These are phyloP conservation scores for Lophura nycthemera DNA, from an alignment of 2,113 vertebrate species.

Conservation along the genomic window DNA sequence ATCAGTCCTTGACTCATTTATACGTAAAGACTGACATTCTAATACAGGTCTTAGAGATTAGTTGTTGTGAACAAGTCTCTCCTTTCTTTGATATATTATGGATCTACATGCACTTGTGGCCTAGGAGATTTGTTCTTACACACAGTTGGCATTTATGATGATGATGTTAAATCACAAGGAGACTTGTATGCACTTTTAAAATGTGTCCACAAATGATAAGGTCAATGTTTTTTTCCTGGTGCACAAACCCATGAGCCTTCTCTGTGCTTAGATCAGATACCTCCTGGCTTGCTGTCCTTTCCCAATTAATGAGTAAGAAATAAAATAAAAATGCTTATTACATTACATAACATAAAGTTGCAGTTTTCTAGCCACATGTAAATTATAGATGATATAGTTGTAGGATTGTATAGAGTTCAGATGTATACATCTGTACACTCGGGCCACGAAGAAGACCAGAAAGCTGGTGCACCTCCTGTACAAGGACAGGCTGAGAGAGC, in stretches of 20 bases:
- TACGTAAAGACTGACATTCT: neutral
- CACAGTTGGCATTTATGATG: neutral
- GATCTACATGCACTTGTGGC: neutral
- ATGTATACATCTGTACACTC: neutral
- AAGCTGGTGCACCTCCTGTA: no score
- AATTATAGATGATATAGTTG: neutral
- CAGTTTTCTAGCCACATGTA: neutral
- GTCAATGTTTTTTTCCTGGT: neutral
- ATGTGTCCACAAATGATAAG: neutral
- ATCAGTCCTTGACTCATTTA: neutral
- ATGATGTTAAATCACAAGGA: neutral
- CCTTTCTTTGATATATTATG: neutral
- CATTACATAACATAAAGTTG: neutral
- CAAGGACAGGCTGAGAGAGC: no score
- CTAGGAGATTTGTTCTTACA: neutral
- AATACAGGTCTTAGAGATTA: neutral
- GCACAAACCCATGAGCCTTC: neutral
- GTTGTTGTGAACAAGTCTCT: fast-evolving
- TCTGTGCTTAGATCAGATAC: neutral
- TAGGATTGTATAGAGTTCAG: neutral
- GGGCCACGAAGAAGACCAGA: no score
- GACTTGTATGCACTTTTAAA: neutral
- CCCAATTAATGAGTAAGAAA: neutral
- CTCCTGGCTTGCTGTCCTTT: neutral
- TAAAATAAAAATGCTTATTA: neutral